phyloP scores from a whole-genome alignment of 2,797 vertebrate genomes.

The Florisuga fusca region DNA sequence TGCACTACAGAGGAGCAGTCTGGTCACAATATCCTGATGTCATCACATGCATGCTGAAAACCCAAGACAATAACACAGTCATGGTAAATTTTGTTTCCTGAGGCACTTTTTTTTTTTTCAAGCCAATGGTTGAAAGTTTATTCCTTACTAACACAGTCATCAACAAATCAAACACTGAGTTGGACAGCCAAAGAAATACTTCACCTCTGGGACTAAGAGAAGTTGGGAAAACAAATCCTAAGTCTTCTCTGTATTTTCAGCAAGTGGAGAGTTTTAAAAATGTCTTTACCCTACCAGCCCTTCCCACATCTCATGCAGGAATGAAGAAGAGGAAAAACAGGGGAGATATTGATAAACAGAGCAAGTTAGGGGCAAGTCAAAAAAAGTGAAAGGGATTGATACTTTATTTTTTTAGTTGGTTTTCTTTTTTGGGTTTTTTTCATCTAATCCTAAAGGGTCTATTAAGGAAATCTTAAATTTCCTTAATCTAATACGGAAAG shows the following conservation, averaged over 20 bases:
- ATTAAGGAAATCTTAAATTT: too few species aligned
- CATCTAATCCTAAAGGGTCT: neutral
- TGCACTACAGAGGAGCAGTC: neutral
- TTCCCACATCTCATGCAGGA: neutral
- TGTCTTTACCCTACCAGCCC: neutral
- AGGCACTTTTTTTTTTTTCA: neutral
- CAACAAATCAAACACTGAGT: neutral
- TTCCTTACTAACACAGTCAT: neutral
- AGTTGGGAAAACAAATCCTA: neutral
- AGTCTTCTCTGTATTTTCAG: neutral
- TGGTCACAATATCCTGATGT: neutral
- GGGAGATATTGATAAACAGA: neutral
- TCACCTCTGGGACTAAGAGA: neutral
- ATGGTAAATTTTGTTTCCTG: neutral
- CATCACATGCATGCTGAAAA: neutral
- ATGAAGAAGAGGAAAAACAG: neutral
- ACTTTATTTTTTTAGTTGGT: neutral
- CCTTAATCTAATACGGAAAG: neutral
- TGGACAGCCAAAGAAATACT: neutral
- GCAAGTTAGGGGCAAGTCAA: neutral
- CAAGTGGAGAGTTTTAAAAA: rapidly evolving
- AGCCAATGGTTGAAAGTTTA: neutral
- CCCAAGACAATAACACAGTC: neutral
- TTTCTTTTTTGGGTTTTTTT: neutral
- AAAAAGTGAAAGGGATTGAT: neutral